Percentiles rank a stretch among this genome's conserved stretches.
These are phyloP conservation scores for Hyles vespertilio DNA, from an alignment of 1,140 invertebrate species.

Conservation along the genomic window DNA sequence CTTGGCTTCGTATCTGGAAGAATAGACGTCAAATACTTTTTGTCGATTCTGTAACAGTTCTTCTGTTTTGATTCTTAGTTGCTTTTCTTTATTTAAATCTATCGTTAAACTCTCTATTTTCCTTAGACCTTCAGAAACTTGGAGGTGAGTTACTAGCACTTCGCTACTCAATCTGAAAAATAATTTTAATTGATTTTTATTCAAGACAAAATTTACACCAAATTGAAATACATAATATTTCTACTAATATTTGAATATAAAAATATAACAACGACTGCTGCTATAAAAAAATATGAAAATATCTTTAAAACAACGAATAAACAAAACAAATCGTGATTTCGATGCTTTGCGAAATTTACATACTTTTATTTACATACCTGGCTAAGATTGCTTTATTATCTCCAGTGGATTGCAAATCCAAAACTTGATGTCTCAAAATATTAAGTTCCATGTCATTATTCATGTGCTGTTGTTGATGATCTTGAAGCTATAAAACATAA, in stretches of 20 bases:
- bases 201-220: too few relatives aligned
- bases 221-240: too few relatives aligned
- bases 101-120: constrained; percentile 53
- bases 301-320: too few relatives aligned
- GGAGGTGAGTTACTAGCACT: constrained; percentile 62
- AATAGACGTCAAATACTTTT: constrained; percentile 57
- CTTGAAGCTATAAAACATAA: constrained; percentile 48
- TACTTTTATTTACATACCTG: constrained; percentile 37
- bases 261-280: too few relatives aligned
- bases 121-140: constrained; percentile 54
- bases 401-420: constrained; percentile 79
- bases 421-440: constrained; percentile 79
- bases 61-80: constrained; percentile 54
- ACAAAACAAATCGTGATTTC: too few relatives aligned
- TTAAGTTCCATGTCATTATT: constrained; percentile 77
- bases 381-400: constrained; percentile 81
- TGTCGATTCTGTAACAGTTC: constrained; percentile 53
- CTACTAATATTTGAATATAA: too few relatives aligned
- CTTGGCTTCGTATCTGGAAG: constrained; percentile 51
- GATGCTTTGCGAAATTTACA: neutral
- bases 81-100: constrained; percentile 55
- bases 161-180: constrained; percentile 60
- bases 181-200: neutral
- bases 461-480: constrained; percentile 44
- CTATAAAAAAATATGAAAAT: too few relatives aligned